Conservation (phyloP, 2,888 invertebrate genomes). For the Diaphora mendica region DNA sequence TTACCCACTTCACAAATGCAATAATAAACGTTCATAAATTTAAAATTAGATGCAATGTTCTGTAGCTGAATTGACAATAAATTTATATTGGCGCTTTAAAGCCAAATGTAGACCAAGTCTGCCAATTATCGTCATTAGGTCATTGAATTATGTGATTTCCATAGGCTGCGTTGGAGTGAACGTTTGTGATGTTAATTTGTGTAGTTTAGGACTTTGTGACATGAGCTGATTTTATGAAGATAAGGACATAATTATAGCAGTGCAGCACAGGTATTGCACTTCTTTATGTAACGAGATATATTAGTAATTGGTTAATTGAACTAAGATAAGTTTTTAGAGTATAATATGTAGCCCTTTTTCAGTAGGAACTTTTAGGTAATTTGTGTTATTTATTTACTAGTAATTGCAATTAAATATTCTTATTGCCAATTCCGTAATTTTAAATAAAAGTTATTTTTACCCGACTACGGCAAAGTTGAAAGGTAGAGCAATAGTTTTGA, state of each 20-base stretch:
- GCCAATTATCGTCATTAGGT: constrained; percentile 11
- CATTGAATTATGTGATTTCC: constrained; percentile 5
- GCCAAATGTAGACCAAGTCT: constrained; percentile 3
- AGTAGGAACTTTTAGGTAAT: not conserved
- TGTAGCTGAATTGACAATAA: constrained; percentile 10
- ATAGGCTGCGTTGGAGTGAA: not conserved
- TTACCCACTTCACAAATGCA: not conserved
- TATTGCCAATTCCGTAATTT: not conserved
- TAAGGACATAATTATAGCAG: not conserved
- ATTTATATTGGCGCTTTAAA: not conserved
- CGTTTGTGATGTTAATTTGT: not conserved
- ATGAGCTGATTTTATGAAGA: not conserved
- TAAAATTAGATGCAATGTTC: not conserved
- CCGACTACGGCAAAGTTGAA: too few relatives aligned
- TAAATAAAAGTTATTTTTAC: too few relatives aligned
- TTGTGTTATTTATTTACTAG: not conserved
- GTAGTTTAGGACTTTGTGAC: not conserved
- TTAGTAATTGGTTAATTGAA: not conserved
- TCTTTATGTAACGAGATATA: not conserved
- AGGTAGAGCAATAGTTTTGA: too few relatives aligned
- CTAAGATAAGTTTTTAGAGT: not conserved
- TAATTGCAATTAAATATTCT: too few relatives aligned
- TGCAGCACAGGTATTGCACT: too few relatives aligned
- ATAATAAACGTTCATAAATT: not conserved
- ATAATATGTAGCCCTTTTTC: not conserved